Evolutionary conservation across 2,113 vertebrate species (phyloP).

Genomic region (Pteronura brasiliensis): DNA sequence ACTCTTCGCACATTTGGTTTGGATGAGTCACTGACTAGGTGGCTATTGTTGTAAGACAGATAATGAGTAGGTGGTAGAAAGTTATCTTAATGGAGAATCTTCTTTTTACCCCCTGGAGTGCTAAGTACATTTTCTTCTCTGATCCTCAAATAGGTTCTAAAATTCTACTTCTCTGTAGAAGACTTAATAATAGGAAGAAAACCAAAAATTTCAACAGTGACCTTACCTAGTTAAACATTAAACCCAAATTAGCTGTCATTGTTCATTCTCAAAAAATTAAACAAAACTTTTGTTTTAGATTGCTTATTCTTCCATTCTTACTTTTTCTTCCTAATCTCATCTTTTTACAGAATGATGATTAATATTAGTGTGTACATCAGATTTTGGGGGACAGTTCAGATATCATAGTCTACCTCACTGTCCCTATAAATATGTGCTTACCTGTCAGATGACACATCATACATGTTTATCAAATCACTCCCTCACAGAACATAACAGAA

Average conservation of each 20-base stretch:
- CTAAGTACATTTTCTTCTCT: constrained; percentile 6
- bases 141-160: background rate
- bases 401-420: background rate
- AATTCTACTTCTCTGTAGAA: background rate
- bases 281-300: background rate
- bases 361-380: background rate
- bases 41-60: background rate
- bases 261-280: background rate
- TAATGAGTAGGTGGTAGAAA: background rate
- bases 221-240: background rate
- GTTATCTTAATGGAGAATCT: background rate
- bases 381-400: background rate
- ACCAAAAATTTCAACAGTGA: background rate
- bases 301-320: background rate
- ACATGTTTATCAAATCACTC: background rate
- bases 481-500: background rate
- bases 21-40: background rate
- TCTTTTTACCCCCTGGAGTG: background rate
- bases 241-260: background rate
- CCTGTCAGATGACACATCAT: background rate
- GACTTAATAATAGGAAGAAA: constrained; percentile 6
- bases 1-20: background rate
- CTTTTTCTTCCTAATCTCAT: background rate
- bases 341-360: background rate
- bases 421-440: background rate